Evolutionary conservation across 2,888 invertebrate species (phyloP), one percentile per base, ranked within the genome.

Genomic region (Panorpa germanica): DNA sequence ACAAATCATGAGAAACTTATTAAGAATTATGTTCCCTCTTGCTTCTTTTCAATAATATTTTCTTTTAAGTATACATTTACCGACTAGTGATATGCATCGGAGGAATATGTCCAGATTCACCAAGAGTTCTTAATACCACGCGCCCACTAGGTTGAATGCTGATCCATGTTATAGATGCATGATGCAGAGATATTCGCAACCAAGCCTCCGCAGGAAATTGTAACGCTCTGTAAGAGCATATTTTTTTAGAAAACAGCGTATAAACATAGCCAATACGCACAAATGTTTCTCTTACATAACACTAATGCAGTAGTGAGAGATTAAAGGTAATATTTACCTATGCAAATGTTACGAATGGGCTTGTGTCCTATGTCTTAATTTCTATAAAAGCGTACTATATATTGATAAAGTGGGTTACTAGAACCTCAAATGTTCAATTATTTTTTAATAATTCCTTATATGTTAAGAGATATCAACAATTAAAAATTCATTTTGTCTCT

Each of bases 191-290:
- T 45, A 98, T 70, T 34, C 98, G 66, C 8, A 96, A 60, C 98
- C 98, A 98, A 3, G 80, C 96, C 54, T 98, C 95, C 0, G 93
- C 80, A 1, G 95, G 95, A 46, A 96, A 80, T 52, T 98, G 98
- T 22, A 98, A 59, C 0, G 91, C 93, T 49, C 96, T 88, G 57
- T 35, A 65, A 54, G 34, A 25, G 13, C 11, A 12, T 24, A 16
- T 4, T 29, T 5, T 22, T 7, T 23, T 16, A 25, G 25, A 31
- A 8, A 25, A n/a, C n/a, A n/a, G n/a, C n/a, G n/a, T n/a, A n/a
- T n/a, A n/a, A n/a, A n/a, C n/a, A n/a, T n/a, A 17, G 6, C 20
- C 5, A 6, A 4, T 11, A 25, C n/a, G 23, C 9, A 17, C 28
- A 29, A 14, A 18, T 23, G 10, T 23, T 4, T 25, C 17, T 25